A percentile compares a stretch with the other conserved stretches of the same genome.
These are phyloP conservation scores for Rousettus leschenaultii DNA, from an alignment of 2,113 vertebrate genomes.

Conservation along the genomic window DNA sequence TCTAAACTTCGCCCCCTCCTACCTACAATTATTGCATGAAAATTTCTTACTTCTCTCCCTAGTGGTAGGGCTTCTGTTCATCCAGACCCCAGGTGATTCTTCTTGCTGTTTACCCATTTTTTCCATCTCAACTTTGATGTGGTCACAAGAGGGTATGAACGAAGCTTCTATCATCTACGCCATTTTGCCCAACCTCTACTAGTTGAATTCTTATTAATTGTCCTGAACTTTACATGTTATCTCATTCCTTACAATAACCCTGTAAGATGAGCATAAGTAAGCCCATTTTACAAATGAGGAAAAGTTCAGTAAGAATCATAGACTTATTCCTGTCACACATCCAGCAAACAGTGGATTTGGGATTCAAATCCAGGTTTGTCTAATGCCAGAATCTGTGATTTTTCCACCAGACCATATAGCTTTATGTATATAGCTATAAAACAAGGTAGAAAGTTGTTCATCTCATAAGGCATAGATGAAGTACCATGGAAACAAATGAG, in stretches of 20 bases:
- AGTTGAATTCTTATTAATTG: not conserved
- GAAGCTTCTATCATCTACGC: no score
- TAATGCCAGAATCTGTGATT: slow-evolving; percentile 10
- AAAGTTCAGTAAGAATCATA: slow-evolving; percentile 11
- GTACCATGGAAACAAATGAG: slow-evolving; percentile 50
- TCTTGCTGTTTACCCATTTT: no score
- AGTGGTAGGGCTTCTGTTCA: no score
- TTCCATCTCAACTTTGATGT: no score
- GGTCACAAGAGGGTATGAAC: no score
- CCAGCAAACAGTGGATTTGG: not conserved
- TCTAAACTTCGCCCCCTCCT: no score
- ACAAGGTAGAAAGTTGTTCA: slow-evolving; percentile 10
- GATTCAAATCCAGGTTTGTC: slow-evolving; percentile 33
- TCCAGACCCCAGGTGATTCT: no score
- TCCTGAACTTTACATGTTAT: not conserved
- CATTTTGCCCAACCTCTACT: no score
- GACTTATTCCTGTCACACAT: slow-evolving; percentile 18
- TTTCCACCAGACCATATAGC: not conserved
- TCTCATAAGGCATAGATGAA: slow-evolving; percentile 39
- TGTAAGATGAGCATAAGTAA: slow-evolving; percentile 23
- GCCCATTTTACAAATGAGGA: not conserved
- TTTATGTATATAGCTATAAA: slow-evolving; percentile 24
- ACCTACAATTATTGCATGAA: no score
- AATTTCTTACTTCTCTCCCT: no score
- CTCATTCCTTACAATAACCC: not conserved